Evolutionary conservation across 2,113 vertebrate genomes (phyloP), one percentile per base, ranked within the genome.

Genomic region (Nansenia antarctica): DNA sequence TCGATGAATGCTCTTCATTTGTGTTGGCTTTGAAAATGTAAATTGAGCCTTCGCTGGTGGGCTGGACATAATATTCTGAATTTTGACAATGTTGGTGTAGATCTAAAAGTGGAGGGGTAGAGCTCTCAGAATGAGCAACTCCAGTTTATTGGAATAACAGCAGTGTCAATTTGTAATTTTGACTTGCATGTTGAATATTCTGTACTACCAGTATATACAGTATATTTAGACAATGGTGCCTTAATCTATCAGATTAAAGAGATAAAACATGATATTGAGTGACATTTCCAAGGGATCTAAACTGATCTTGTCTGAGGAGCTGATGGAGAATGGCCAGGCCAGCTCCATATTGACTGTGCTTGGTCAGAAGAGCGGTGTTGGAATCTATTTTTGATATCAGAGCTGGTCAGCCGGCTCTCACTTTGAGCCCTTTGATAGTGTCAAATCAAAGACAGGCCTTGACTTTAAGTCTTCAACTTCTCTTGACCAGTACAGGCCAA

Each of bases 371-470:
- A 49, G 74, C 14, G 65, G 65, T 65, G 75, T n/a, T 52, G 74
- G 73, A 74, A 80, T 76, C 70, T 74, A 73, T 85, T 74, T 81
- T 84, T 86, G 86, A 87, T 90, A 87, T 82, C 76, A 42, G 67
- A 67, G 52, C 82, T 83, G 82, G 81, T 88, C 81, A 85, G 85
- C 82, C 64, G 59, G 53, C 80, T 83, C 85, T 86, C 87, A 82
- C 79, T 84, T 74, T 74, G 74, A 86, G 69, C 60, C 67, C 80
- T 90, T 88, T 89, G 85, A 90, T 89, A 81, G 77, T 77, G 78
- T 83, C 78, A 87, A 91, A 85, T 88, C 86, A 89, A 90, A 89
- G 82, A 66, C 49, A 78, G 74, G 78, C 77, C 78, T 75, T 67
- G 66, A 83, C 80, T 72, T 72, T 69, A 70, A 72, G 69, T 65